These are phyloP conservation scores for Eriosoma lanigerum DNA, from an alignment of 1,140 invertebrate genomes.

Conservation along the genomic window DNA sequence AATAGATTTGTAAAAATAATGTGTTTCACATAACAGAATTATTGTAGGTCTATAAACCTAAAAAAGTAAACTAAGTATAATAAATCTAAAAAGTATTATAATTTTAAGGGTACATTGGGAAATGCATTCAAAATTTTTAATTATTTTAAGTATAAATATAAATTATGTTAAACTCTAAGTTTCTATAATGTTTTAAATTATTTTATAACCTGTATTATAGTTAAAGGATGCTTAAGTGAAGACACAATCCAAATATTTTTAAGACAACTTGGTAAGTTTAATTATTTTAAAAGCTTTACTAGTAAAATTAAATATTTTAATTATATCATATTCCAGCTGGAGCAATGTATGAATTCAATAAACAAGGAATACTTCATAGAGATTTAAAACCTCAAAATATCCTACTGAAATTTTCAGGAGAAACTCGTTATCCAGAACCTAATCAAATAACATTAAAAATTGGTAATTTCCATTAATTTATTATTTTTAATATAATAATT, in stretches of 20 bases:
- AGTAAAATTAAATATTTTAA: conserved; percentile 39
- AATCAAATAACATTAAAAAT: conserved; percentile 94
- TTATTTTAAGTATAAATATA: no score
- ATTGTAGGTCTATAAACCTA: no score
- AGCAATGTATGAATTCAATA: conserved; percentile 94
- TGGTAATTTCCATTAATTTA: conserved; percentile 62
- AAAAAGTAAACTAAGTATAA: no score
- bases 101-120: no score
- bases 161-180: no score
- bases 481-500: conserved; percentile 4
- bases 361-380: conserved; percentile 96
- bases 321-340: conserved; percentile 67
- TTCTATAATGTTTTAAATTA: neutral
- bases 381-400: conserved; percentile 99
- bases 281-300: conserved; percentile 28
- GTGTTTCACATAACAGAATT: no score
- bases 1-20: no score
- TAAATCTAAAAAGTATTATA: no score
- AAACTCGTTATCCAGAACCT: conserved; percentile 78
- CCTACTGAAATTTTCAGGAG: conserved; percentile 80
- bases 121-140: no score
- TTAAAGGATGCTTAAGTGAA: conserved; percentile 91
- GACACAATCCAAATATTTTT: conserved; percentile 95
- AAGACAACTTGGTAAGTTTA: conserved; percentile 78
- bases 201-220: conserved; percentile 60